phyloP scores from a whole-genome alignment of 2,797 vertebrate species.

The Siniperca scherzeri region DNA sequence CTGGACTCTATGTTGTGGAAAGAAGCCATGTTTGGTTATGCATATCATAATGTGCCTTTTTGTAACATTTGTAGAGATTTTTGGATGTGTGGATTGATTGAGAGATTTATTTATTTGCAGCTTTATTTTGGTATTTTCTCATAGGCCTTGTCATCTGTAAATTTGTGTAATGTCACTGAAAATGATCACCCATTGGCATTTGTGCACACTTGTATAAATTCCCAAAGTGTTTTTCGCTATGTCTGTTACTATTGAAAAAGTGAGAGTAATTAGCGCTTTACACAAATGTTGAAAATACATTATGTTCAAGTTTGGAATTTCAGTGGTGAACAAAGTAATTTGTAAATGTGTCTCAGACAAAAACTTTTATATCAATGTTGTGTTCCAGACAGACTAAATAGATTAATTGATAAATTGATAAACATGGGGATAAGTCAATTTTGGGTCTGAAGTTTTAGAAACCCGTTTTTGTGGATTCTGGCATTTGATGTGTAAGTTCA shows the following conservation, averaged over 20 bases:
- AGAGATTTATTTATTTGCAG: conserved; percentile 47
- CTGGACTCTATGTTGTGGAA: conserved; percentile 27
- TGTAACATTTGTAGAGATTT: conserved; percentile 42
- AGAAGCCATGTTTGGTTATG: conserved; percentile 61
- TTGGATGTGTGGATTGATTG: conserved; percentile 2
- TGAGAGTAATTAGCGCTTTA: not conserved
- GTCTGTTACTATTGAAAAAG: not conserved
- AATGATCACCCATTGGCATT: not conserved
- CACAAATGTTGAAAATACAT: conserved; percentile 7
- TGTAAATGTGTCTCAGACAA: not conserved
- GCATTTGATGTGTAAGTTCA: not conserved
- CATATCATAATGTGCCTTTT: conserved; percentile 83
- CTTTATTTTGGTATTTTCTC: conserved; percentile 52
- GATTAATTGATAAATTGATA: no score
- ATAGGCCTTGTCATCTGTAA: conserved; percentile 38
- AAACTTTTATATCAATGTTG: not conserved
- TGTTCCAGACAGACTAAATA: not conserved
- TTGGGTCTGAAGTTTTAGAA: not conserved
- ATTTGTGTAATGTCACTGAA: conserved; percentile 38
- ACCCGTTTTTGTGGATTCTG: not conserved
- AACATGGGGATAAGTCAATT: not conserved
- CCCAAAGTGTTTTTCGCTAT: not conserved
- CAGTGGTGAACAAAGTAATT: not conserved
- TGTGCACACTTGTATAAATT: conserved; percentile 12
- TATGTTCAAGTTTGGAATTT: not conserved